Percentiles rank a stretch among this genome's conserved stretches.
These are phyloP conservation scores for Acanthoscelides obtectus DNA, from an alignment of 2,888 invertebrate genomes.

Conservation along the genomic window DNA sequence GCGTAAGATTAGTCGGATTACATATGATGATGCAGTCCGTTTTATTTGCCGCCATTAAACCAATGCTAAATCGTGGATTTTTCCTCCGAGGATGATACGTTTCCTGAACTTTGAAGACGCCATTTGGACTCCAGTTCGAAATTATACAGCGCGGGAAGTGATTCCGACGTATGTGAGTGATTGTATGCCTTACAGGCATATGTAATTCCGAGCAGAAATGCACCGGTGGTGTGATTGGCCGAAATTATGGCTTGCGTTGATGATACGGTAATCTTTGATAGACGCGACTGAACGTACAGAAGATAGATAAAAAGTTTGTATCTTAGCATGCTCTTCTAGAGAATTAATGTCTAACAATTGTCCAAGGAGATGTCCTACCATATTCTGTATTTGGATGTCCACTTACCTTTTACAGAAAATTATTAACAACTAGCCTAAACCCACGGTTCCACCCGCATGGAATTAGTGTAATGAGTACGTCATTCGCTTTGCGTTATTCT, in stretches of 20 bases:
- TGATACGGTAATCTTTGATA: not conserved
- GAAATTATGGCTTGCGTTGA: not conserved
- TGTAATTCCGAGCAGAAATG: not conserved
- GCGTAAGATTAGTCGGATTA: not conserved
- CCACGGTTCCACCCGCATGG: no score
- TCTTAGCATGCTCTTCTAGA: no score
- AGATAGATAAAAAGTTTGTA: no score
- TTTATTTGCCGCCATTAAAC: not conserved
- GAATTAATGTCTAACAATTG: no score
- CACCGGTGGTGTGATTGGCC: not conserved
- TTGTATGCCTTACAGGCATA: not conserved
- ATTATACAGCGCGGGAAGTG: not conserved
- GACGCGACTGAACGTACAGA: not conserved
- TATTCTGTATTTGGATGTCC: no score
- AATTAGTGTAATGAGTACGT: no score
- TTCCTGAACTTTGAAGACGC: not conserved
- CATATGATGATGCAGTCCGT: not conserved
- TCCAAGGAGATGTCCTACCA: no score
- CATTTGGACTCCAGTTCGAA: not conserved
- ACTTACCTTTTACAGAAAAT: no score
- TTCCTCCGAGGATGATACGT: not conserved
- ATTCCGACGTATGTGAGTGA: not conserved
- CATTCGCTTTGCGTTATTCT: no score
- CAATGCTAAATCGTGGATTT: not conserved
- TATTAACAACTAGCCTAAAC: no score